These are phyloP conservation scores for Epirrhoe tristata DNA, from an alignment of 2,888 invertebrate species.

Conservation along the genomic window DNA sequence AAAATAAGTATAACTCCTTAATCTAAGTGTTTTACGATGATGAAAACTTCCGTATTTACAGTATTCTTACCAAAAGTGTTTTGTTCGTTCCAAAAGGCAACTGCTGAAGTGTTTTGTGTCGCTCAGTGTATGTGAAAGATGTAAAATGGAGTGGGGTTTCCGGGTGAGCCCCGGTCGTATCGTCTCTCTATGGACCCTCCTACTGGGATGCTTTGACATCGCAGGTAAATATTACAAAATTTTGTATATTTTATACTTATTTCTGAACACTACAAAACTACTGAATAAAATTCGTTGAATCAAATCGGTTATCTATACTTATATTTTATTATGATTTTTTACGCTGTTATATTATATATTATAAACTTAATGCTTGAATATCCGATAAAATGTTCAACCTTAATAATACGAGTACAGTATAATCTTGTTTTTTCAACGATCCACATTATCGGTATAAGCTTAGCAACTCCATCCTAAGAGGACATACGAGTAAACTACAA, in stretches of 20 bases:
- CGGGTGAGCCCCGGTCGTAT: conserved; percentile 60
- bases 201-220: conserved; percentile 24
- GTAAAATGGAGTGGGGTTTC: conserved; percentile 70
- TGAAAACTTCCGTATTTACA: conserved; percentile 7
- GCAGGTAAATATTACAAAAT: conserved; percentile 24
- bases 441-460: conserved; percentile 13
- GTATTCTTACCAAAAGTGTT: conserved; percentile 6
- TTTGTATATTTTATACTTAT: not conserved
- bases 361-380: too few relatives aligned
- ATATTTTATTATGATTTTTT: too few relatives aligned
- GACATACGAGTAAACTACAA: conserved; percentile 19
- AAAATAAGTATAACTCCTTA: not conserved
- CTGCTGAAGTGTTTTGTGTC: conserved; percentile 24
- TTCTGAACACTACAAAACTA: not conserved
- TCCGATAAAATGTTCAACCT: not conserved
- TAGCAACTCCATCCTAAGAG: conserved; percentile 4
- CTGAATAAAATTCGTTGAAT: not conserved
- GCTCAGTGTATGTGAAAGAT: conserved; percentile 43
- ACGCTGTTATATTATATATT: too few relatives aligned
- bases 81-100: not conserved
- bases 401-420: not conserved
- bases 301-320: not conserved
- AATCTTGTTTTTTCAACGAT: not conserved
- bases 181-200: conserved; percentile 21
- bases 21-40: not conserved